Evolutionary conservation across 2,797 vertebrate species (phyloP), one percentile per base, ranked within the genome.

Genomic region (Typhlichthys subterraneus): DNA sequence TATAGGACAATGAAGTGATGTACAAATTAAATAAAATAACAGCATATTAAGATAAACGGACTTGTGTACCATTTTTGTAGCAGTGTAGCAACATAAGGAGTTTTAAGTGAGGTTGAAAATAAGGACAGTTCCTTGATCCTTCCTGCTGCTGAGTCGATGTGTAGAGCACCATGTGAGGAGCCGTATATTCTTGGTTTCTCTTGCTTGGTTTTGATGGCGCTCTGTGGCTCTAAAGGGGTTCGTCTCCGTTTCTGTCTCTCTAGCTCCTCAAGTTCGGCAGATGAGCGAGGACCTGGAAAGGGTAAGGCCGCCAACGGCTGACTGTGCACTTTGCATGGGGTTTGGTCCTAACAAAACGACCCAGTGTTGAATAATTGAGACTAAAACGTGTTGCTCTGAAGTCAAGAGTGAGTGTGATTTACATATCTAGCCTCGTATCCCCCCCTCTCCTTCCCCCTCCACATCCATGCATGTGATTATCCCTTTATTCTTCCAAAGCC

Each of bases 221-320:
- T 57, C 38, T 50, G 4, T 52, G 1, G 7, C 1, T 12, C 2
- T 55, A 17, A 38, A 8, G 9, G 49, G 73, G 19, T 75, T 12
- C 63, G 4, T 67, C 65, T 12, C 46, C 2, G 7, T 59, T 65
- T 15, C 45, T 80, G 57, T 79, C 29, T 68, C 63, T 86, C 66
- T 67, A 91, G 91, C 73, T 70, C 79, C 33, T 55, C 80, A 53
- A 89, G 81, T 84, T 89, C 86, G 83, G 73, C 78, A 59, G 92
- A 93, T 77, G 92, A 91, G 59, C 85, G 45, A 78, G 86, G 66
- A 77, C 85, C 89, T 77, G 91, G 78, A 76, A 94, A 91, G 89
- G 93, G 93, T 93, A 90, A 92, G 87, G 38, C 61, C 50, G 19
- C 57, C 59, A 33, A 52, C 50, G 49, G 67, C 49, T 29, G 46